These are phyloP conservation scores for Rhogogaster chlorosoma DNA, from an alignment of 2,888 invertebrate genomes.

Conservation along the genomic window DNA sequence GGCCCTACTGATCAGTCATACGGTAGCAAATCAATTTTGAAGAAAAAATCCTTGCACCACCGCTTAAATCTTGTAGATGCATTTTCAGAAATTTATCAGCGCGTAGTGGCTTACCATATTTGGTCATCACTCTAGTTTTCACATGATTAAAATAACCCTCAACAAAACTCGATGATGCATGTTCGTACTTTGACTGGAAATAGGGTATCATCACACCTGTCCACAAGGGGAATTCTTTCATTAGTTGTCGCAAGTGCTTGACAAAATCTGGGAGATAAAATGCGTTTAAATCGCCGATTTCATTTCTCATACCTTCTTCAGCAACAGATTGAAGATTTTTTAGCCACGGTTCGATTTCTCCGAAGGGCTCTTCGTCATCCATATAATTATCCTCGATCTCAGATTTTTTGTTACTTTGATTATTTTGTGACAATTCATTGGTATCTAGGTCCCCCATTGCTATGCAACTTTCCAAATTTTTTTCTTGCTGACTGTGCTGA, in stretches of 20 bases:
- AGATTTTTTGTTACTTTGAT: background rate
- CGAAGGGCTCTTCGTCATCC: background rate
- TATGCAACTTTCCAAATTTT: conserved; percentile 40
- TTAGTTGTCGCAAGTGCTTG: background rate
- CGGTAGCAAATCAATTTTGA: conserved; percentile 6
- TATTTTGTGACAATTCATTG: background rate
- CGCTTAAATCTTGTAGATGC: conserved; percentile 23
- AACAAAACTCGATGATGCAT: conserved; percentile 35
- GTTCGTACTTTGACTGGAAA: background rate
- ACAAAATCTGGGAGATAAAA: conserved; percentile 31
- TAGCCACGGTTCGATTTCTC: background rate
- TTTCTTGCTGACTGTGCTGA: conserved; percentile 32
- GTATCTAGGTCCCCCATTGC: background rate
- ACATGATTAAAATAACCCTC: conserved; percentile 51
- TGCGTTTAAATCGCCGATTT: background rate
- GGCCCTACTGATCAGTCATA: too few species aligned
- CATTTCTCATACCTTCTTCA: background rate
- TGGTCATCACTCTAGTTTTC: conserved; percentile 39
- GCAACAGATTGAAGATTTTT: background rate
- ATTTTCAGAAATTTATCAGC: conserved; percentile 46
- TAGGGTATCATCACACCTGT: conserved; percentile 37
- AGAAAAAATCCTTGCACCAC: background rate
- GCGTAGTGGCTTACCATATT: conserved; percentile 25
- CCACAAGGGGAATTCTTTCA: conserved; percentile 52
- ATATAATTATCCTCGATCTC: background rate